Conservation (phyloP, 2,113 vertebrate species). For the Mormyrus lacerda region DNA sequence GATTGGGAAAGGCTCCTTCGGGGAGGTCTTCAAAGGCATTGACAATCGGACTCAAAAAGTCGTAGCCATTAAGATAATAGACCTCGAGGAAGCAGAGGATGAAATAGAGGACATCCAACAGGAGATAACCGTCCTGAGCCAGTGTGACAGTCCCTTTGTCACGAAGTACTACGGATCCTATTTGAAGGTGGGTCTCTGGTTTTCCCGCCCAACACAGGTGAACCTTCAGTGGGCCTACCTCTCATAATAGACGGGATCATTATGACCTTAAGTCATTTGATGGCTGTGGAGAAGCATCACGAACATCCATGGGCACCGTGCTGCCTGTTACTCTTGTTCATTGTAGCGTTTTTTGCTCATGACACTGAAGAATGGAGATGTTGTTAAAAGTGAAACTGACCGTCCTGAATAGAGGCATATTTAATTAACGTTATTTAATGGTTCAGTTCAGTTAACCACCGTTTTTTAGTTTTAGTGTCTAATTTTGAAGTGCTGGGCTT, state of each 20-base stretch:
- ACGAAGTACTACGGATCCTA: constrained; percentile 98
- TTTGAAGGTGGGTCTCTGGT: constrained; percentile 75
- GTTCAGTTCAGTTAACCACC: background rate
- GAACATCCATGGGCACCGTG: background rate
- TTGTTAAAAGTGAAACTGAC: background rate
- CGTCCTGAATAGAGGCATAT: background rate
- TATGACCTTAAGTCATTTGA: background rate
- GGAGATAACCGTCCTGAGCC: constrained; percentile 97
- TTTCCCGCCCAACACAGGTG: background rate
- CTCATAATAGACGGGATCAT: background rate
- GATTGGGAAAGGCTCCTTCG: constrained; percentile 95
- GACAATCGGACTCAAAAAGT: constrained; percentile 98
- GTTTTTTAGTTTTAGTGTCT: background rate
- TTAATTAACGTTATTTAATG: background rate
- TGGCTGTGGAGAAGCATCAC: background rate
- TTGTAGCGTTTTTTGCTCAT: background rate
- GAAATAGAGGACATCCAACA: constrained; percentile 99
- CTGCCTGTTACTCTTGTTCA: background rate
- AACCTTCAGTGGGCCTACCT: background rate
- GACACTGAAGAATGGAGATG: background rate
- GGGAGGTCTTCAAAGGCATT: constrained; percentile 98
- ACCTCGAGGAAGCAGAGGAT: constrained; percentile 96
- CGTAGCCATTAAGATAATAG: constrained; percentile 97
- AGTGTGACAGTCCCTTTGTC: constrained; percentile 95
- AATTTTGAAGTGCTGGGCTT: background rate